Base-by-base conservation (phyloP, 2,797 vertebrate genomes). In the Threskiornis aethiopicus region DNA sequence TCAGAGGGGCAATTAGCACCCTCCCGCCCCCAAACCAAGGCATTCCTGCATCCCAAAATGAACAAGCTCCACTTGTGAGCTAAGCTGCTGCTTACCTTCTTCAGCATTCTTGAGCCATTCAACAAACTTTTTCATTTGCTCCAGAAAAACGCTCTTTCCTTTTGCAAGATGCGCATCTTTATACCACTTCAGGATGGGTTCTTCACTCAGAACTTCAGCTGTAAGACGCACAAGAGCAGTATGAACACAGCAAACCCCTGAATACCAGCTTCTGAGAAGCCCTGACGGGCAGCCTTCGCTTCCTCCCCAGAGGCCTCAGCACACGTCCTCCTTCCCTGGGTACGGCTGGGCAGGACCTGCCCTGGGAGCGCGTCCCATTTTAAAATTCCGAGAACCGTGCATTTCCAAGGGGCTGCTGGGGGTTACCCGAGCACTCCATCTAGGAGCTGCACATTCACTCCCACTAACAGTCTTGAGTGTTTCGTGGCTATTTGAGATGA, bases 121-220 rank as follows among this genome's bases (percentile, higher is more conserved):
- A 4, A 99, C 99, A 85, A 99, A 99, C 96, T 99, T 99, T 92
- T 99, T 99, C 99, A 99, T 99, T 96, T 99, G 99, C 95, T 99
- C 99, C 82, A 99, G 99, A 98, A 99, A 99, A 64, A 99, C 98
- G 12, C 99, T 99, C 96, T 99, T 99, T 85, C 99, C 99, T 97
- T 99, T 99, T 91, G 99, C 98, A 84, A 99, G 67, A 92, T 99
- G 99, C 2, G 98, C 98, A 55, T 99, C 99, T 35, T 98, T 98
- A 96, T 99, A 99, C 99, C 99, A 99, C 97, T 99, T 99, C 80
- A 99, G 97, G 93, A 99, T 99, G 95, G 99, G 99, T 97, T 99
- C 99, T 97, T 99, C 99, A 33, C 99, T 99, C 98, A 99, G 97
- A 67, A 99, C 99, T 92, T 99, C 99, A 95, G 99, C 99, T 99